A percentile compares a stretch with the other conserved stretches of the same genome.
phyloP scores from a whole-genome alignment of 2,888 invertebrate species.

The Drosophila algonquin region DNA sequence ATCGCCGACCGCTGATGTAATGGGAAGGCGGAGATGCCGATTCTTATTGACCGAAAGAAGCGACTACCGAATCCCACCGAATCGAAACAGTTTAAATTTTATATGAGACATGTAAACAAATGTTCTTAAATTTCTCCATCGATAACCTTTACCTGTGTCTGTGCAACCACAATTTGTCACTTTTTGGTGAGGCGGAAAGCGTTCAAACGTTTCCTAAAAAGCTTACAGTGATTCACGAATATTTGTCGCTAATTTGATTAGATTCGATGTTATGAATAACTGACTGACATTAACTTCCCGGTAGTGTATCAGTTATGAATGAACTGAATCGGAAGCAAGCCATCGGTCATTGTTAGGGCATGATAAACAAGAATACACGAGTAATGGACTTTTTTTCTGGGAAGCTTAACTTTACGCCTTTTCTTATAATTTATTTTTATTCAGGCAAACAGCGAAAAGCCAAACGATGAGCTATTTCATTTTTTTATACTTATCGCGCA shows the following conservation, averaged over 20 bases:
- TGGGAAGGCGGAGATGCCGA: no score
- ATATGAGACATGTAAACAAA: background rate
- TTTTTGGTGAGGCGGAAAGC: background rate
- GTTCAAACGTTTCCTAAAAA: background rate
- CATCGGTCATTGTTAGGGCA: conserved; percentile 25
- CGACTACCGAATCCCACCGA: no score
- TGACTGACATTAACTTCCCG: conserved; percentile 7
- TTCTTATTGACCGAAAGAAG: no score
- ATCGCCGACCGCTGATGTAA: no score
- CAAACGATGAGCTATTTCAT: conserved; percentile 28
- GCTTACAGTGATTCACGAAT: conserved; percentile 26
- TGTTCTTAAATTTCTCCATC: background rate
- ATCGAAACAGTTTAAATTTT: no score
- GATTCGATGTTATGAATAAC: conserved; percentile 22
- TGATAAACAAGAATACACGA: background rate
- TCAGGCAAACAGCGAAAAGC: conserved; percentile 29
- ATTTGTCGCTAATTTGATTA: conserved; percentile 33
- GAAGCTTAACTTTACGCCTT: background rate
- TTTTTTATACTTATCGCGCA: conserved; percentile 62
- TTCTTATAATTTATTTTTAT: background rate
- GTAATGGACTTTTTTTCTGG: conserved; percentile 4
- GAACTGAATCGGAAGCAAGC: conserved; percentile 26
- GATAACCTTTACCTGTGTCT: background rate
- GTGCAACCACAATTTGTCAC: background rate
- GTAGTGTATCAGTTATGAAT: conserved; percentile 21